These are phyloP conservation scores for Hermaeophaga mercurialis DNA, from an alignment of 2,888 invertebrate species.

Conservation along the genomic window DNA sequence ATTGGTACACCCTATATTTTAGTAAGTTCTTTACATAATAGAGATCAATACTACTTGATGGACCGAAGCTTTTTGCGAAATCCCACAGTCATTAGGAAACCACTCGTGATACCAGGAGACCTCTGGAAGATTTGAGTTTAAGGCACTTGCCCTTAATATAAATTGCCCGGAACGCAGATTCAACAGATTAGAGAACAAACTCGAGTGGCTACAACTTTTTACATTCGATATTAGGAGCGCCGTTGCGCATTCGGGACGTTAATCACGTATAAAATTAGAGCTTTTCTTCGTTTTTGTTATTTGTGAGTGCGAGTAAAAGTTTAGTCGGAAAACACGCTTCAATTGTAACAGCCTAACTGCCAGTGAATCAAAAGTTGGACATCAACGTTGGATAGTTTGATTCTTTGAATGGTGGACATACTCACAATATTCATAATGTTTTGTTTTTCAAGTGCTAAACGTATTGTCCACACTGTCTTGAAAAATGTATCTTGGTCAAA, in stretches of 20 bases:
- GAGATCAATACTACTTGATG: slow-evolving; percentile 19
- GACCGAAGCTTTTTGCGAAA: slow-evolving; percentile 17
- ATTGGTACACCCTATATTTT: not conserved
- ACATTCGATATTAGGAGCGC: slow-evolving; percentile 7
- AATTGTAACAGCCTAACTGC: too few relatives aligned
- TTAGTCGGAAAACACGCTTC: too few relatives aligned
- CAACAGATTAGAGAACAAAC: slow-evolving; percentile 20
- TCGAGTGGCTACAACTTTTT: slow-evolving; percentile 10
- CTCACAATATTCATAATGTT: too few relatives aligned
- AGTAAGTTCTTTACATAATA: not conserved
- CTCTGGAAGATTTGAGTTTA: slow-evolving; percentile 20
- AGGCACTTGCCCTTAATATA: slow-evolving; percentile 19
- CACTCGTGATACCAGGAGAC: slow-evolving; percentile 17
- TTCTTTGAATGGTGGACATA: too few relatives aligned
- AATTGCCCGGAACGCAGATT: slow-evolving; percentile 19
- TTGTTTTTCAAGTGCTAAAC: too few relatives aligned
- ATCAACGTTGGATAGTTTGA: too few relatives aligned
- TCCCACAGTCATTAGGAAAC: slow-evolving; percentile 23
- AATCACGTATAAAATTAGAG: not conserved
- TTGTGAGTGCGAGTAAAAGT: too few relatives aligned
- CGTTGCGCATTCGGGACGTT: slow-evolving; percentile 5
- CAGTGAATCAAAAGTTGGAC: too few relatives aligned
- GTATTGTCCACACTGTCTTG: too few relatives aligned
- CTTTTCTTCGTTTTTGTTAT: not conserved
- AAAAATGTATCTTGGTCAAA: too few relatives aligned